phyloP scores from a whole-genome alignment of 2,888 invertebrate genomes.

The Leptopterna dolabrata region DNA sequence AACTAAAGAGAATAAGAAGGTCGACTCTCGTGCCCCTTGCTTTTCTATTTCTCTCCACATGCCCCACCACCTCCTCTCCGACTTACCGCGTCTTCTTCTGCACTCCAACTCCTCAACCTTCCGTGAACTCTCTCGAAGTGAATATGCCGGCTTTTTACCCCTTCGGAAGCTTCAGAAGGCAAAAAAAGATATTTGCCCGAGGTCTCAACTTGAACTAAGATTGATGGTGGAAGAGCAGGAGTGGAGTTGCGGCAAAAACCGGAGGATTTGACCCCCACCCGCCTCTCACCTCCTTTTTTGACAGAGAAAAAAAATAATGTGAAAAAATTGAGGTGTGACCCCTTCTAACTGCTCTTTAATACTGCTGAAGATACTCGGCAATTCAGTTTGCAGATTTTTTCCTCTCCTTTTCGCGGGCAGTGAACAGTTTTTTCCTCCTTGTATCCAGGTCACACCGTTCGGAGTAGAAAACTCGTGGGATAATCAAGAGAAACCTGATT shows the following conservation, averaged over 20 bases:
- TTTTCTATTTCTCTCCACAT: background rate
- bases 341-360: background rate
- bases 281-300: background rate
- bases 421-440: too few species aligned
- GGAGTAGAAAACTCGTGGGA: too few species aligned
- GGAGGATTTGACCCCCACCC: background rate
- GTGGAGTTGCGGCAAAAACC: conserved; percentile 6
- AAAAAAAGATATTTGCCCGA: background rate
- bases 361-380: background rate
- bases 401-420: too few species aligned
- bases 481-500: too few species aligned
- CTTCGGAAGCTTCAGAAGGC: background rate
- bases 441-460: too few species aligned
- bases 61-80: background rate
- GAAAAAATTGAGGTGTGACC: background rate
- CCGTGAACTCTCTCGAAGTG: conserved; percentile 32
- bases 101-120: background rate
- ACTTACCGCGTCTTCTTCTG: background rate
- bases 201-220: conserved; percentile 37
- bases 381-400: background rate
- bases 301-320: background rate
- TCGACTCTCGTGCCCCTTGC: background rate
- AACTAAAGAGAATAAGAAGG: conserved; percentile 43
- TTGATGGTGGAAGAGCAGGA: conserved; percentile 2
- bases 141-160: conserved; percentile 41